Percentiles rank a stretch among this genome's conserved stretches.
Evolutionary conservation across 2,113 vertebrate species (phyloP).

Genomic region (Hyperopisus bebe): DNA sequence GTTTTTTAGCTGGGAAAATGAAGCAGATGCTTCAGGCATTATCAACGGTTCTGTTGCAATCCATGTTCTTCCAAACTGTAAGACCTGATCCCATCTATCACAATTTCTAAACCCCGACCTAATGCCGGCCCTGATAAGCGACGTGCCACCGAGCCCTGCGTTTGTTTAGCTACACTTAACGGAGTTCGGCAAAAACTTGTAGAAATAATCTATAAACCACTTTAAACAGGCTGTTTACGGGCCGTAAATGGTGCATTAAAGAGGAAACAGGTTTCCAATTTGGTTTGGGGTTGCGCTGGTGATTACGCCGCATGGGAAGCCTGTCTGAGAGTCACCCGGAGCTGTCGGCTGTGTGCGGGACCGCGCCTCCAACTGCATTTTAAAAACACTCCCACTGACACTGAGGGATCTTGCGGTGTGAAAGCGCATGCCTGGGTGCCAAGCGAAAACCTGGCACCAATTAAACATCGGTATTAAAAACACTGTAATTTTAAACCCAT

Average conservation of each 20-base stretch:
- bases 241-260: slow-evolving; percentile 56
- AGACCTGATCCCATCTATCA: slow-evolving; percentile 29
- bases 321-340: slow-evolving; percentile 15
- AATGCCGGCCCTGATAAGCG: slow-evolving; percentile 28
- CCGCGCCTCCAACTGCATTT: slow-evolving; percentile 6
- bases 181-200: slow-evolving; percentile 36
- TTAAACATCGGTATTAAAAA: slow-evolving; percentile 32
- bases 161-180: slow-evolving; percentile 40
- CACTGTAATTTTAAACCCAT: slow-evolving; percentile 28
- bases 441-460: slow-evolving; percentile 31
- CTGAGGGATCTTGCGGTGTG: slow-evolving; percentile 24
- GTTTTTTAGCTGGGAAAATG: slow-evolving; percentile 28
- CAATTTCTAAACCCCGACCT: slow-evolving; percentile 23
- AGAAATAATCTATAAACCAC: slow-evolving; percentile 53
- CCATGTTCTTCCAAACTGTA: slow-evolving; percentile 1
- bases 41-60: slow-evolving; percentile 29
- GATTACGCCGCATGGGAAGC: slow-evolving; percentile 28
- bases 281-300: slow-evolving; percentile 31
- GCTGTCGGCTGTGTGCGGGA: slow-evolving; percentile 27
- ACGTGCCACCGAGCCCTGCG: slow-evolving; percentile 34
- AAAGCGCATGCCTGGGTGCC: slow-evolving; percentile 13
- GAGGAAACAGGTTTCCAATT: slow-evolving; percentile 48
- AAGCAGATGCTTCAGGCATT: slow-evolving; percentile 24
- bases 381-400: slow-evolving; percentile 13
- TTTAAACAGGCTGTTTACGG: slow-evolving; percentile 55